Conservation (phyloP, 2,797 vertebrate species). For the Pelodytes ibericus region DNA sequence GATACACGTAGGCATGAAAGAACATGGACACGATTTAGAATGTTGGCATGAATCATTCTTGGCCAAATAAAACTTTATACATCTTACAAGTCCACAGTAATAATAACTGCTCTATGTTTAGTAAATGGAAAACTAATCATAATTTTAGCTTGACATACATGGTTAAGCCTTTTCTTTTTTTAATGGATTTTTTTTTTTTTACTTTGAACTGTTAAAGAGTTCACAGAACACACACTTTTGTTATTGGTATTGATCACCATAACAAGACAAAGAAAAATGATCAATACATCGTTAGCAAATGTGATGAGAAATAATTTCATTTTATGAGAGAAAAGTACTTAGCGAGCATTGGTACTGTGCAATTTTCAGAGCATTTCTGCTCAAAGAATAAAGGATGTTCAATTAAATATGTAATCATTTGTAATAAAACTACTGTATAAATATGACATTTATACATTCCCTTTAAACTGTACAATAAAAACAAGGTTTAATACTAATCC, state of each 20-base stretch:
- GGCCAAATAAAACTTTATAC: no score
- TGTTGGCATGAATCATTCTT: no score
- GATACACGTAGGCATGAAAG: no score
- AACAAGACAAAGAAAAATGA: constrained; percentile 13
- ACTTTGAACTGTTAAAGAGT: not conserved
- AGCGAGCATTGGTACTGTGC: not conserved
- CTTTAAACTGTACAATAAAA: constrained; percentile 9
- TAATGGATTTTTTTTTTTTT: not conserved
- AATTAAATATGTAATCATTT: constrained; percentile 36
- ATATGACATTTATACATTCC: constrained; percentile 16
- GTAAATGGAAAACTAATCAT: no score
- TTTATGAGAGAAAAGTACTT: constrained; percentile 28
- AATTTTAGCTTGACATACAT: no score
- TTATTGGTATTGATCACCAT: constrained; percentile 28
- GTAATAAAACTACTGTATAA: constrained; percentile 21
- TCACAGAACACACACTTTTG: constrained; percentile 7
- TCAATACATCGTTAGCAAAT: constrained; percentile 35
- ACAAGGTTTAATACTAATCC: constrained; percentile 3
- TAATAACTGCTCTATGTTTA: no score
- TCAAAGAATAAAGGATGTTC: constrained; percentile 27
- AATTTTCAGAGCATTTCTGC: constrained; percentile 9
- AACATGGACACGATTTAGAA: no score
- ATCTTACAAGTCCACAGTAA: no score
- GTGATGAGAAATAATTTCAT: constrained; percentile 28
- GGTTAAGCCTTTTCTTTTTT: no score